phyloP scores from a whole-genome alignment of 2,797 vertebrate genomes.

The Sebastes minor region DNA sequence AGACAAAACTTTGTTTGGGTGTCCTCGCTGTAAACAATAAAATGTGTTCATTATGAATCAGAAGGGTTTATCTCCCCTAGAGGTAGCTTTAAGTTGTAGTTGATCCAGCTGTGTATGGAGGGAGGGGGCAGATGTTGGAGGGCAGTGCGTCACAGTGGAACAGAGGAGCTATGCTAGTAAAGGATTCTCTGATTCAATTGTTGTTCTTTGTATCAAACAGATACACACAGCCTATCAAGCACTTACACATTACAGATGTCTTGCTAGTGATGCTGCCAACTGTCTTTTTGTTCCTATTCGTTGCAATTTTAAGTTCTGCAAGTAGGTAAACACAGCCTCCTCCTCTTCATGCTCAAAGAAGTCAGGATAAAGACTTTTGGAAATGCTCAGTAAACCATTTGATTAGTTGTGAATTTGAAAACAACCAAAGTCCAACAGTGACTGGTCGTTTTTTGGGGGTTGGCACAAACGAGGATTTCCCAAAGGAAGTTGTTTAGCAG shows the following conservation, averaged over 20 bases:
- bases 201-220: not conserved
- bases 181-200: not conserved
- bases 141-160: not conserved
- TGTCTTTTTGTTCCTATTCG: not conserved
- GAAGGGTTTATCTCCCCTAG: not conserved
- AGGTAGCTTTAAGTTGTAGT: not conserved
- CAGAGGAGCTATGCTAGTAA: not conserved
- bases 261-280: not conserved
- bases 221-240: not conserved
- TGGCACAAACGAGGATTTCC: not conserved
- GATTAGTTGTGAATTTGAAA: not conserved
- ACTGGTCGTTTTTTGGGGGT: not conserved
- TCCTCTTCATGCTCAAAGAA: not conserved
- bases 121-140: not conserved
- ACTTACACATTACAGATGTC: not conserved
- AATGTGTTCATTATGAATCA: not conserved
- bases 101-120: not conserved
- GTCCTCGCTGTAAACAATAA: not conserved
- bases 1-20: conserved; percentile 45
- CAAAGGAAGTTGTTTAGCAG: not conserved
- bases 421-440: not conserved
- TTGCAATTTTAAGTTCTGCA: not conserved
- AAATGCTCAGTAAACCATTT: not conserved
- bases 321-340: not conserved
- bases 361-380: not conserved